Base-by-base conservation (phyloP, 1,140 invertebrate genomes). In the Rhagoletis pomonella region DNA sequence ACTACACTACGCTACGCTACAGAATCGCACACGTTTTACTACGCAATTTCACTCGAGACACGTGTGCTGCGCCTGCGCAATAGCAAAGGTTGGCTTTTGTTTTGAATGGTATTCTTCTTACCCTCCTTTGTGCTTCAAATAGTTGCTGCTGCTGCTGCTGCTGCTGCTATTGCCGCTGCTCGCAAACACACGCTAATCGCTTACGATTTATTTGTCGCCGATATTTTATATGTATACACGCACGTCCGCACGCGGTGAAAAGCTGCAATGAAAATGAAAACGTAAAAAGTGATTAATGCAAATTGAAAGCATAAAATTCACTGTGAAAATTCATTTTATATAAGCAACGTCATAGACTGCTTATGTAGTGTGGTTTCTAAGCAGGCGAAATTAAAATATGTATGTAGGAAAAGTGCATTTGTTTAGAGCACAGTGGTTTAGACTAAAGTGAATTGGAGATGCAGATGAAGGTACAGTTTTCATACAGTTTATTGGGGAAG, bases 221-320 rank as follows among this genome's bases (percentile, higher is more conserved):
- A 55, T n/a, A n/a, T 81, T 47, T 44, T 0, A n/a, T 10, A 58
- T 81, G 44, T n/a, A 0, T 73, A 12, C 14, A 73, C 14, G 55
- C 10, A 5, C 10, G 50, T 55, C 50, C 47, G 73, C 47, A 29
- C 47, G 17, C 47, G 73, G 73, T 19, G 73, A 81, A 81, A 81
- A 81, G 73, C 73, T 81, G 73, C 73, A 81, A 81, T 81, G 17
- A 81, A 81, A 81, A 81, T 81, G 73, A 81, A n/a, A 81, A 81
- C 73, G 47, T 55, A 81, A 47, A 81, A 81, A 81, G 9, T 81
- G n/a, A 81, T 81, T 81, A 81, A 81, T 81, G 73, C 73, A 81
- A 81, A 81, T 81, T 81, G 50, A 81, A 81, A 58, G 73, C 73
- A 81, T 81, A 81, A 81, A 81, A 81, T 55, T 55, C 47, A 50